Percentiles rank a stretch among this genome's conserved stretches.
Conservation (phyloP, 2,888 invertebrate species). For the Drosophila meridiana region DNA sequence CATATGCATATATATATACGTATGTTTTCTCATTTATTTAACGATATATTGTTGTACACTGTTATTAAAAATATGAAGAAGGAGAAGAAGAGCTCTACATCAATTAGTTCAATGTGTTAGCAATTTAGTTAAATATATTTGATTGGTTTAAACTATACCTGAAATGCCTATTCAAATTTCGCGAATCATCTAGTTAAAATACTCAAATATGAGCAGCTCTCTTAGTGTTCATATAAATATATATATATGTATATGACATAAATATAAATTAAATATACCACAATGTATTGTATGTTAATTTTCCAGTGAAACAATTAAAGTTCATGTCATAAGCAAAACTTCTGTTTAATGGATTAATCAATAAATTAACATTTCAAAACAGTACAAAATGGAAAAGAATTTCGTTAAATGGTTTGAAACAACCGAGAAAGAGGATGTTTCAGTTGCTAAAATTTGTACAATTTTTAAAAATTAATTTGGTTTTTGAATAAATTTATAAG, state of each 20-base stretch:
- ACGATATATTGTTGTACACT: slow-evolving; percentile 22
- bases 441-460: too few species aligned
- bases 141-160: slow-evolving; percentile 45
- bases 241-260: slow-evolving; percentile 23
- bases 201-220: slow-evolving; percentile 49
- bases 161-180: slow-evolving; percentile 66
- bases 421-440: too few species aligned
- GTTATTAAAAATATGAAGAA: slow-evolving; percentile 24
- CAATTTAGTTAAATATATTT: slow-evolving; percentile 20
- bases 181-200: slow-evolving; percentile 57
- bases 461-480: too few species aligned
- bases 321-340: slow-evolving; percentile 48
- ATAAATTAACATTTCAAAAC: slow-evolving; percentile 62
- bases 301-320: slow-evolving; percentile 50
- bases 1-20: neutral
- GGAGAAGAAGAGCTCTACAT: neutral
- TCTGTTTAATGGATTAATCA: slow-evolving; percentile 65
- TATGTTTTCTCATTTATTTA: slow-evolving; percentile 2
- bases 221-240: slow-evolving; percentile 44
- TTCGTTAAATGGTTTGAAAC: too few species aligned
- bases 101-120: slow-evolving; percentile 48
- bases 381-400: neutral
- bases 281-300: slow-evolving; percentile 70
- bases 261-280: slow-evolving; percentile 53
- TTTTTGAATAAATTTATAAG: too few species aligned